A percentile compares a stretch with the other conserved stretches of the same genome.
phyloP scores from a whole-genome alignment of 2,888 invertebrate species.

The Scaptodrosophila latifasciaeformis region DNA sequence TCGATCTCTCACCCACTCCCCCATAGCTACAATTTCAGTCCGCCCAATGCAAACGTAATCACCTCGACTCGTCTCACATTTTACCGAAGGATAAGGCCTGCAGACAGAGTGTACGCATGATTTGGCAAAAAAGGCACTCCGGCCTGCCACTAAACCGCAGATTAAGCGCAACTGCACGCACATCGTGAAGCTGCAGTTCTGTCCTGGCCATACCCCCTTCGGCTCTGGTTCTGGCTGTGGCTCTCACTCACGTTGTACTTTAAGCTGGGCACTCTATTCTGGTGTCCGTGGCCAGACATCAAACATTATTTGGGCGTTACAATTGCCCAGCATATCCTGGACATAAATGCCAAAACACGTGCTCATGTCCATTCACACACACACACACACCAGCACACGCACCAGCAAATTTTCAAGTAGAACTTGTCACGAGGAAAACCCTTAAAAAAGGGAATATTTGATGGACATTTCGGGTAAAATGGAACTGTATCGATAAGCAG shows the following conservation, averaged over 20 bases:
- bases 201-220: too few relatives aligned
- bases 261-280: too few relatives aligned
- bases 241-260: too few relatives aligned
- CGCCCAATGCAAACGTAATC: conserved; percentile 37
- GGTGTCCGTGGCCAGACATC: too few relatives aligned
- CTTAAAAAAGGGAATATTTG: too few relatives aligned
- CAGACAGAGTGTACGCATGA: conserved; percentile 11
- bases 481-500: too few relatives aligned
- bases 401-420: too few relatives aligned
- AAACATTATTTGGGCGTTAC: too few relatives aligned
- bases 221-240: too few relatives aligned
- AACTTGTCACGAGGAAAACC: too few relatives aligned
- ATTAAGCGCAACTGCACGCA: conserved; percentile 63
- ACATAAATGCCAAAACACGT: conserved; percentile 57
- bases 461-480: too few relatives aligned
- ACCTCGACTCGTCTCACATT: conserved; percentile 20
- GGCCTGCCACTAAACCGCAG: conserved; percentile 64
- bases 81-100: conserved; percentile 20
- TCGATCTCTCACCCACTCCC: background rate
- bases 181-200: conserved; percentile 46
- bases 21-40: background rate
- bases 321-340: conserved; percentile 45
- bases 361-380: conserved; percentile 19
- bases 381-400: background rate
- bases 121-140: conserved; percentile 18